Evolutionary conservation across 2,797 vertebrate species (phyloP), one percentile per base, ranked within the genome.

Genomic region (Octomys mimax): DNA sequence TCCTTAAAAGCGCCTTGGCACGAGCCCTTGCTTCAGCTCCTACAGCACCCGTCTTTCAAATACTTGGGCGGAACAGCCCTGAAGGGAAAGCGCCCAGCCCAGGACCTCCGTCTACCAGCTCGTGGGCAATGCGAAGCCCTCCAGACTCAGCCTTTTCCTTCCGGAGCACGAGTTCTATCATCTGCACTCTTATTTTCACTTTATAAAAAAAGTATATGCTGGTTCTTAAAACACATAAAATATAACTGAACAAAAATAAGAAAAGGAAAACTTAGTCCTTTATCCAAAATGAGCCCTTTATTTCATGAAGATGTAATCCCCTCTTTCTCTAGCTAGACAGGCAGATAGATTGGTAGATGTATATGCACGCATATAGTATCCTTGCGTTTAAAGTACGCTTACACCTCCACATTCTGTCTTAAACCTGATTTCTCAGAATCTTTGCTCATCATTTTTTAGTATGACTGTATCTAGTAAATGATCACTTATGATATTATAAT

Each of bases 131-230:
- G 21, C 11, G 59, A 92, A 62, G 61, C 57, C 80, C 88, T 77
- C 78, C 75, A 95, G 77, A 82, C 9, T 57, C 64, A 24, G 59
- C 5, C 2, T 80, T 71, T 85, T 90, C 77, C 95, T 92, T 88
- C 21, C 61, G 61, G 62, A 87, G 73, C 12, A 46, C 31, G 42
- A 83, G 77, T 82, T 82, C 88, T 28, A 89, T 49, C 39, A 78
- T 39, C 46, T 87, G 36, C 46, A 89, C 91, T 95, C 80, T 92
- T 59, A 92, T 52, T 88, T 92, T 94, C 42, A 83, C 70, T 89
- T 92, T 86, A 90, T 61, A 82, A 93, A 81, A 87, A 28, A 46
- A 92, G 77, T n/a, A 49, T 46, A 64, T 52, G 24, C n/a, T 92
- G 13, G 13, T 11, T 64, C 22, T 85, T 46, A 5, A 46, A 77